A percentile compares a stretch with the other conserved stretches of the same genome.
These are phyloP conservation scores for Oppia nitens DNA, from an alignment of 1,140 invertebrate species.

Conservation along the genomic window DNA sequence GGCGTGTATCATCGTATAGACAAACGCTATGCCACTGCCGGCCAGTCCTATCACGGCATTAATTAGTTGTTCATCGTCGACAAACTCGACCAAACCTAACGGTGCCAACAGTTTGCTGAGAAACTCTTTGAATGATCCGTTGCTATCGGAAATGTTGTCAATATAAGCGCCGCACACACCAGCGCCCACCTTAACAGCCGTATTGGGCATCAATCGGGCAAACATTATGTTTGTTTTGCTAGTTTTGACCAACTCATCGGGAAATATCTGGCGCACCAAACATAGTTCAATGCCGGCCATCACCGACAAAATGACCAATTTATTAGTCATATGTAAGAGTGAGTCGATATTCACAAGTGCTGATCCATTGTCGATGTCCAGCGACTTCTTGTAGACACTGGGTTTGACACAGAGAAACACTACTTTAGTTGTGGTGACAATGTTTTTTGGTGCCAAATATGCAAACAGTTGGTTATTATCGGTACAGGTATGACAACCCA, in stretches of 20 bases:
- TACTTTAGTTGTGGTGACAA: too few relatives aligned
- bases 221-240: neutral
- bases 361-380: too few relatives aligned
- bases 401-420: conserved; percentile 11
- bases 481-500: conserved; percentile 4
- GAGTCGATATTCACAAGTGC: too few relatives aligned
- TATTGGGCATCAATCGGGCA: conserved; percentile 12
- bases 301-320: neutral
- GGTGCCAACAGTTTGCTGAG: neutral
- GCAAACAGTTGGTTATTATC: neutral
- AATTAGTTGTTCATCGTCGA: neutral
- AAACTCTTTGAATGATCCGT: neutral
- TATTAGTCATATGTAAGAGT: neutral
- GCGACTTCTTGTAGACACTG: neutral
- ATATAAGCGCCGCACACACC: conserved; percentile 1
- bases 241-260: neutral
- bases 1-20: conserved; percentile 37
- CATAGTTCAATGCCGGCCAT: too few relatives aligned
- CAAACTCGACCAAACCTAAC: neutral
- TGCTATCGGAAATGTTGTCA: neutral
- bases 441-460: neutral
- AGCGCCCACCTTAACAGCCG: neutral
- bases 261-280: neutral
- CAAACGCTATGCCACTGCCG: conserved; percentile 19
- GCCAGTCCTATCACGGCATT: conserved; percentile 11